A percentile compares a stretch with the other conserved stretches of the same genome.
phyloP scores from a whole-genome alignment of 2,888 invertebrate species.

The Himalopsyche anomala region DNA sequence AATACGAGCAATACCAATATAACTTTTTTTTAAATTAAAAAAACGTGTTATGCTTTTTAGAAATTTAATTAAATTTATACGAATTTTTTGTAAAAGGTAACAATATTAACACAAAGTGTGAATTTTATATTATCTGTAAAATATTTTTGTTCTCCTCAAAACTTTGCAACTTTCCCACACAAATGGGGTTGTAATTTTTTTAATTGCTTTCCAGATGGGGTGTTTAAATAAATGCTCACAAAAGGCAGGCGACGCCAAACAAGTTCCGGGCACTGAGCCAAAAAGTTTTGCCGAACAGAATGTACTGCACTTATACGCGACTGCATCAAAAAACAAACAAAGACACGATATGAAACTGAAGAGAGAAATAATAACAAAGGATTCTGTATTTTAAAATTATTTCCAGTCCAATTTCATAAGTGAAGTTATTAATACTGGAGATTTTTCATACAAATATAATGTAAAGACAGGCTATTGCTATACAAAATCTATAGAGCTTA shows the following conservation, averaged over 20 bases:
- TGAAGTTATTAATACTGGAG: no score
- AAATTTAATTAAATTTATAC: no score
- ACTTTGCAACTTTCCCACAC: not conserved
- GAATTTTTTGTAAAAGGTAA: no score
- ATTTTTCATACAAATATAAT: no score
- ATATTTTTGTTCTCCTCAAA: no score
- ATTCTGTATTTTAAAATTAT: not conserved
- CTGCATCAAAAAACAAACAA: conserved; percentile 2
- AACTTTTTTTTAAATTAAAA: no score
- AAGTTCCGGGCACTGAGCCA: conserved; percentile 7
- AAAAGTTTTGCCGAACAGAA: not conserved
- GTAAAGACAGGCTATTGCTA: no score
- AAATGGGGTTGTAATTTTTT: conserved; percentile 11
- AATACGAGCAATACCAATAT: no score
- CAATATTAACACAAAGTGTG: no score
- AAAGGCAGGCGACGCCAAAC: conserved; percentile 8
- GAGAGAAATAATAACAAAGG: not conserved
- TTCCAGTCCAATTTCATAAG: not conserved
- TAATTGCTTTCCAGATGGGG: conserved; percentile 27
- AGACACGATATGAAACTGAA: not conserved
- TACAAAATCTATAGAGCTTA: no score
- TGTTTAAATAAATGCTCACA: conserved; percentile 33
- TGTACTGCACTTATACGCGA: not conserved
- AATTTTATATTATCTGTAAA: no score
- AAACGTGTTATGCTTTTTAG: no score